Conservation (phyloP, 2,888 invertebrate genomes). For the Sinotaia quadrata region DNA sequence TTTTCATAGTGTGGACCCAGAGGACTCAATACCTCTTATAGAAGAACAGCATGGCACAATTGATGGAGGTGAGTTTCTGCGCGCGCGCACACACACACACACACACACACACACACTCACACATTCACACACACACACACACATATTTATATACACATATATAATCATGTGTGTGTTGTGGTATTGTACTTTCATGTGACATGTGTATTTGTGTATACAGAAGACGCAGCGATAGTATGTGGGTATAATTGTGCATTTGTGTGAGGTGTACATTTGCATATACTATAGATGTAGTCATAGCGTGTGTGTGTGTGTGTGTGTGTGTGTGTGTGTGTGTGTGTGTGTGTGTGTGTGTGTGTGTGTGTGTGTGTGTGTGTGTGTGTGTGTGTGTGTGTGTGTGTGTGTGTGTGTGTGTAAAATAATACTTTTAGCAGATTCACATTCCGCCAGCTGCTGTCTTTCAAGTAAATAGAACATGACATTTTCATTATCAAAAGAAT, state of each 20-base stretch:
- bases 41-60: conserved; percentile 2
- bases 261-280: neutral
- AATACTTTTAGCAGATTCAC: no score
- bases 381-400: neutral
- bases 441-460: no score
- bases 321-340: conserved; percentile 4
- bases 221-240: no score
- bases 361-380: neutral
- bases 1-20: conserved; percentile 5
- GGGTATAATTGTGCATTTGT: neutral
- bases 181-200: no score
- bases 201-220: no score
- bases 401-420: neutral
- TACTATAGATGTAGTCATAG: neutral
- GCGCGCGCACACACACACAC: no score
- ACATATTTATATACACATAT: no score
- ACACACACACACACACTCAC: no score
- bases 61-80: conserved; percentile 17
- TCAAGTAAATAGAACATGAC: no score
- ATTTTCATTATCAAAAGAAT: no score
- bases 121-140: no score
- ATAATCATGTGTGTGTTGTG: no score
- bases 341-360: neutral
- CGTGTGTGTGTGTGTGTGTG: conserved; percentile 6
- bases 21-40: conserved; percentile 10